These are phyloP conservation scores for Ceratina australensis DNA, from an alignment of 1,140 invertebrate species.

Conservation along the genomic window DNA sequence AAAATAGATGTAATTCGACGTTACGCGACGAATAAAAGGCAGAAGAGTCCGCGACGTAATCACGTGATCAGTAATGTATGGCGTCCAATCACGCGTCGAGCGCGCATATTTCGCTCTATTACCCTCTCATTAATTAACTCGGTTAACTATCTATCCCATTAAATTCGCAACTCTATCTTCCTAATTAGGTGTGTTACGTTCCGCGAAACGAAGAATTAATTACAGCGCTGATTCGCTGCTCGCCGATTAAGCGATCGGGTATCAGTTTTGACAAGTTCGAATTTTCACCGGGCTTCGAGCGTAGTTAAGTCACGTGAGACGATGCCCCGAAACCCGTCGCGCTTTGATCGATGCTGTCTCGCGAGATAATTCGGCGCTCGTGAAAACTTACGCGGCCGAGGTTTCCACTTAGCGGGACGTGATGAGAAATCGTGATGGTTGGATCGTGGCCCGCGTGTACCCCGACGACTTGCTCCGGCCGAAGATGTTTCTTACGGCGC, in stretches of 20 bases:
- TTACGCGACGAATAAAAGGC: no score
- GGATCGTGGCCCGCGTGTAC: slow-evolving; percentile 11
- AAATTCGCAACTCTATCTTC: neutral
- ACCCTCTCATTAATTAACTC: neutral
- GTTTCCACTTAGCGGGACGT: slow-evolving; percentile 59
- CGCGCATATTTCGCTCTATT: neutral
- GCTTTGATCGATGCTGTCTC: neutral
- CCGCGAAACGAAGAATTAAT: neutral
- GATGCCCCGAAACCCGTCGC: neutral
- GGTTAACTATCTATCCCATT: neutral
- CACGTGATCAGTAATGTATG: no score
- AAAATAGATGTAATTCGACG: no score
- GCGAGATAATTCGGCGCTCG: slow-evolving; percentile 28
- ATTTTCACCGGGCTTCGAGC: slow-evolving; percentile 3
- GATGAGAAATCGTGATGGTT: slow-evolving; percentile 56
- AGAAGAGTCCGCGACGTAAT: no score
- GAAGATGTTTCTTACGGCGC: slow-evolving; percentile 33
- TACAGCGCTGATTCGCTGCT: neutral
- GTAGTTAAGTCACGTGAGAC: neutral
- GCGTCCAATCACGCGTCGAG: neutral
- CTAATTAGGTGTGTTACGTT: neutral
- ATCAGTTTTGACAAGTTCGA: slow-evolving; percentile 17
- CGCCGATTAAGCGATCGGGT: slow-evolving; percentile 8
- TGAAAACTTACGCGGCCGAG: slow-evolving; percentile 51
- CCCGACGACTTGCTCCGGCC: neutral